These are phyloP conservation scores for Dasypolia templi DNA, from an alignment of 2,888 invertebrate species.

Conservation along the genomic window DNA sequence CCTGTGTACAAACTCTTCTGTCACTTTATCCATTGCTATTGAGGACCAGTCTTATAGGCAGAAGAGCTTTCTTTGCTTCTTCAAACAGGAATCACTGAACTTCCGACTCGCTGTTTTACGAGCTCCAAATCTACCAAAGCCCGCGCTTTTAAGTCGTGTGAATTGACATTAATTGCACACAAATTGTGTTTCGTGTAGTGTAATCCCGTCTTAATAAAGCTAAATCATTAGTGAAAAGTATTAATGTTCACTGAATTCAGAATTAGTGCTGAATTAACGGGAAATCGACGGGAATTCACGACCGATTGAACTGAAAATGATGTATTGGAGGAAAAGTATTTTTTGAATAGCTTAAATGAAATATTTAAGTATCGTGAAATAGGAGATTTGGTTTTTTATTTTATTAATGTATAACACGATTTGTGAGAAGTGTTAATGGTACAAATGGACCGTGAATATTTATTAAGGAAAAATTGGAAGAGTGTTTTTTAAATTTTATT, in stretches of 20 bases:
- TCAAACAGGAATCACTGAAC: not conserved
- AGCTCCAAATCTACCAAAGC: slow-evolving; percentile 50
- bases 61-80: not conserved
- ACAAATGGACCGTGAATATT: too few species aligned
- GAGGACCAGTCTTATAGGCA: too few species aligned
- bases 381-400: not conserved
- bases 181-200: slow-evolving; percentile 68
- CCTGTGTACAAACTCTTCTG: not conserved
- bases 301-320: slow-evolving; percentile 50
- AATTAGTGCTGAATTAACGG: slow-evolving; percentile 27
- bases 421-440: not conserved
- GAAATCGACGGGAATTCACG: slow-evolving; percentile 19
- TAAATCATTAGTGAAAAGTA: slow-evolving; percentile 64
- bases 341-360: slow-evolving; percentile 2
- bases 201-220: slow-evolving; percentile 64
- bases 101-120: slow-evolving; percentile 13
- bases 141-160: slow-evolving; percentile 65
- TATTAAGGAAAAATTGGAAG: too few species aligned
- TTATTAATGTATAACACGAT: not conserved
- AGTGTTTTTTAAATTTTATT: too few species aligned
- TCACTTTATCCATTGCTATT: not conserved
- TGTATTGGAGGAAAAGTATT: slow-evolving; percentile 37
- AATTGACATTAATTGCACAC: slow-evolving; percentile 71
- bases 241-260: slow-evolving; percentile 52
- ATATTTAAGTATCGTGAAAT: slow-evolving; percentile 17